phyloP scores from a whole-genome alignment of 1,140 invertebrate genomes.

The silkworm (Bombyx mori) region DNA sequence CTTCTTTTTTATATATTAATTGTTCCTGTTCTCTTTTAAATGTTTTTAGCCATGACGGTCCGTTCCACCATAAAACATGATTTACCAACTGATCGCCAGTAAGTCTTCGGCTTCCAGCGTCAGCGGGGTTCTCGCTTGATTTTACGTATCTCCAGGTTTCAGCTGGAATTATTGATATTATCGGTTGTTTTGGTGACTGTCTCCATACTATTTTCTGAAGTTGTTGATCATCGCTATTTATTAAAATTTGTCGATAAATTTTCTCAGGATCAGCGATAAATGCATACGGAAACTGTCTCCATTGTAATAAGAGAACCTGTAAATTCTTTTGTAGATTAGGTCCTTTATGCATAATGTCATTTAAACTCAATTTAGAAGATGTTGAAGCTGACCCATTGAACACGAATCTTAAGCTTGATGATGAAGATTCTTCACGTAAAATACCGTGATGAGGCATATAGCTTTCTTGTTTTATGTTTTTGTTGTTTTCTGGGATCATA shows the following conservation, averaged over 20 bases:
- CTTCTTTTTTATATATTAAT: too few species aligned
- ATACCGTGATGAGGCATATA: too few species aligned
- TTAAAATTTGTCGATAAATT: slow-evolving; percentile 25
- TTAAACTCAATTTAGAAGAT: slow-evolving; percentile 18
- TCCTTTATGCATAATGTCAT: too few species aligned
- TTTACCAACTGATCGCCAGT: too few species aligned
- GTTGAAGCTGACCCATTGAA: slow-evolving; percentile 46
- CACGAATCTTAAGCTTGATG: slow-evolving; percentile 49
- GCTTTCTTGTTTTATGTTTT: not conserved
- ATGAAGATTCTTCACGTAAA: slow-evolving; percentile 8
- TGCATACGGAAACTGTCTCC: slow-evolving; percentile 24
- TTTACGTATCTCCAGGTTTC: too few species aligned
- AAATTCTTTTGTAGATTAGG: too few species aligned
- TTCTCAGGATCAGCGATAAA: slow-evolving; percentile 30
- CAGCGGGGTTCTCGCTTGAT: too few species aligned
- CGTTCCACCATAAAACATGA: too few species aligned
- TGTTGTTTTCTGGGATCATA: not conserved
- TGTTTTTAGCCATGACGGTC: too few species aligned
- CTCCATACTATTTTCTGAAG: too few species aligned
- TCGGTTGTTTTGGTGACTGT: not conserved
- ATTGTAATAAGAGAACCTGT: not conserved
- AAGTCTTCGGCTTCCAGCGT: too few species aligned
- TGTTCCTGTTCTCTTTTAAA: too few species aligned
- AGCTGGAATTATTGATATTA: not conserved
- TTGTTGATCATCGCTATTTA: slow-evolving; percentile 1